Percentiles rank a stretch among this genome's conserved stretches.
These are phyloP conservation scores for Eupristina koningsbergeri DNA, from an alignment of 1,140 invertebrate genomes.

Conservation along the genomic window DNA sequence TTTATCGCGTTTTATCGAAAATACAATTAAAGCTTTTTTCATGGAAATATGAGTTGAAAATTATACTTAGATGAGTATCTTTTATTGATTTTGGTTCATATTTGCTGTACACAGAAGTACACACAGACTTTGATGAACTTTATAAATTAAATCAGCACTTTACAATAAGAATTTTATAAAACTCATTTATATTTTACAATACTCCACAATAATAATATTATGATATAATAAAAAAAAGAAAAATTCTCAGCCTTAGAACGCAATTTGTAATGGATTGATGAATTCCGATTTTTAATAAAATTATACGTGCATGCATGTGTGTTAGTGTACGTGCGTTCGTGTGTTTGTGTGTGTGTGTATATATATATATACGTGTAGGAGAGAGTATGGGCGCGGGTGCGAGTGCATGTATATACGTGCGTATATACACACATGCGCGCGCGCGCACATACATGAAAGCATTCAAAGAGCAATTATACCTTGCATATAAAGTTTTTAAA, in stretches of 20 bases:
- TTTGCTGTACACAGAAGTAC: constrained; percentile 43
- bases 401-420: too few species aligned
- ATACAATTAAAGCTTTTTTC: constrained; percentile 37
- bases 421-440: not conserved
- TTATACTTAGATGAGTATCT: constrained; percentile 13
- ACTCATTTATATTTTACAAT: constrained; percentile 44
- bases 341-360: not conserved
- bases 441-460: constrained; percentile 21
- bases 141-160: constrained; percentile 31
- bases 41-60: constrained; percentile 25
- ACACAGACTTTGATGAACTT: constrained; percentile 34
- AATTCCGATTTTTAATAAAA: constrained; percentile 40
- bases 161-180: constrained; percentile 12
- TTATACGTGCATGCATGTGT: constrained; percentile 29
- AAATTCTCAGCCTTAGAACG: constrained; percentile 43
- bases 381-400: too few species aligned
- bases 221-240: constrained; percentile 14
- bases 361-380: too few species aligned
- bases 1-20: constrained; percentile 19
- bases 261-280: constrained; percentile 28
- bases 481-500: not conserved
- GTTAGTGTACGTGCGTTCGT: too few species aligned
- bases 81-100: constrained; percentile 1
- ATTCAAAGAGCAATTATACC: not conserved
- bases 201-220: constrained; percentile 9